These are phyloP conservation scores for Psettodes erumei DNA, from an alignment of 2,113 vertebrate genomes.

Conservation along the genomic window DNA sequence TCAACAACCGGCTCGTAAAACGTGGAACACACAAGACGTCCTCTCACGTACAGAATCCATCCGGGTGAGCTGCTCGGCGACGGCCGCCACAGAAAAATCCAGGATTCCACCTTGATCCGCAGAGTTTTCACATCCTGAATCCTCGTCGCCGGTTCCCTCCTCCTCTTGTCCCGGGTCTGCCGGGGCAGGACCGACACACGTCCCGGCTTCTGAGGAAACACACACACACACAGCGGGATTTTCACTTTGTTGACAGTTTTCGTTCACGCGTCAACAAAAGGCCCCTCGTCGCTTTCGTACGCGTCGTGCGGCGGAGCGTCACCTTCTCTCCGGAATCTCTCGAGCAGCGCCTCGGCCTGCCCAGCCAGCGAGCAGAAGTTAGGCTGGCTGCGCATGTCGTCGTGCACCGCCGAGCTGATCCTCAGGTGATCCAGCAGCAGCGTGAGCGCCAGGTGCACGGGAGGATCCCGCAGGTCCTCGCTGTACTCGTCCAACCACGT, in stretches of 20 bases:
- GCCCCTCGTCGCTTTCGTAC: not conserved
- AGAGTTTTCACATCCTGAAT: constrained; percentile 49
- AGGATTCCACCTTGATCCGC: constrained; percentile 75
- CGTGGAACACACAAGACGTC: not conserved
- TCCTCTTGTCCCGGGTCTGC: constrained; percentile 44
- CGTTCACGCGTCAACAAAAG: not conserved
- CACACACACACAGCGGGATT: not conserved
- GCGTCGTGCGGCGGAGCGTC: not conserved
- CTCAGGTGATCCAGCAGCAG: constrained; percentile 77
- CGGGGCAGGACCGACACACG: constrained; percentile 9
- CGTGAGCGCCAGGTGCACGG: constrained; percentile 74
- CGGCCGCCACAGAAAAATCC: constrained; percentile 80
- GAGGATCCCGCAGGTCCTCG: constrained; percentile 87
- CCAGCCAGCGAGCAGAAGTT: constrained; percentile 75
- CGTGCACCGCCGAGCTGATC: constrained; percentile 71
- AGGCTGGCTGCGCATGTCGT: constrained; percentile 57
- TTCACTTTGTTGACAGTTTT: not conserved
- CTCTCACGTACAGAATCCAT: constrained; percentile 83
- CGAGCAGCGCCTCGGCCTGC: constrained; percentile 80
- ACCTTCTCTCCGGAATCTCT: constrained; percentile 80
- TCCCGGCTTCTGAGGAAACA: constrained; percentile 57
- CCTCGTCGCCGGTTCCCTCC: constrained; percentile 55
- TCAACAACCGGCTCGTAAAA: not conserved
- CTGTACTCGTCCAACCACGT: constrained; percentile 88
- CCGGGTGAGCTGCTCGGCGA: constrained; percentile 88